A percentile compares a stretch with the other conserved stretches of the same genome.
Evolutionary conservation across 1,140 invertebrate genomes (phyloP).

Genomic region (Drosophila parvula): DNA sequence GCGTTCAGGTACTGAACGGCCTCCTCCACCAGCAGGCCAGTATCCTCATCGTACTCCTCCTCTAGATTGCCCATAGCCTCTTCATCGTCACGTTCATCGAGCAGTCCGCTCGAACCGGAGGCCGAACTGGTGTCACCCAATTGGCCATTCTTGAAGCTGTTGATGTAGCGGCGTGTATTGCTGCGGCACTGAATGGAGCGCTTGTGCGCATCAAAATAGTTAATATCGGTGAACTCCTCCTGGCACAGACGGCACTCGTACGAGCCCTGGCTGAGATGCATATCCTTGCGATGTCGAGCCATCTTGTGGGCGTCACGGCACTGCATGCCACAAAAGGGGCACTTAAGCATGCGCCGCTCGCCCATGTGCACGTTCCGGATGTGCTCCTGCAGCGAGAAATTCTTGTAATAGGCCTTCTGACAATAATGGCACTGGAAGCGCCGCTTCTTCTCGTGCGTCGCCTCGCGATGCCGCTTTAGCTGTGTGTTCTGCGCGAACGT

Average conservation of each 20-base stretch:
- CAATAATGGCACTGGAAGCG: slow-evolving; percentile 72
- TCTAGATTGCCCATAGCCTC: slow-evolving; percentile 36
- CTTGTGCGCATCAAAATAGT: slow-evolving; percentile 80
- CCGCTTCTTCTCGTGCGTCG: slow-evolving; percentile 78
- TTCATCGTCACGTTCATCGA: slow-evolving; percentile 54
- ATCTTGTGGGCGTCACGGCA: slow-evolving; percentile 82
- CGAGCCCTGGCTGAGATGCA: slow-evolving; percentile 72
- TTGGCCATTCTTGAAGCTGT: slow-evolving; percentile 1
- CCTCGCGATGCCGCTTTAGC: slow-evolving; percentile 73
- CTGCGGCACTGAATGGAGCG: slow-evolving; percentile 80
- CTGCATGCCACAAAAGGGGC: slow-evolving; percentile 80
- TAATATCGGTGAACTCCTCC: slow-evolving; percentile 80
- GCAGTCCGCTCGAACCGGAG: slow-evolving; percentile 14
- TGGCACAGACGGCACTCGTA: slow-evolving; percentile 73
- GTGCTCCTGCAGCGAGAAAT: slow-evolving; percentile 78
- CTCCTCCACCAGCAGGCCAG: slow-evolving; percentile 60
- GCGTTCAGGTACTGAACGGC: slow-evolving; percentile 10
- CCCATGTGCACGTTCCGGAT: slow-evolving; percentile 82
- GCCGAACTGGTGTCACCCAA: neutral
- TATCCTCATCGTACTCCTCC: slow-evolving; percentile 69
- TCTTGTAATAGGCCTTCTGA: slow-evolving; percentile 80
- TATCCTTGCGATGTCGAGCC: slow-evolving; percentile 76
- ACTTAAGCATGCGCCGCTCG: slow-evolving; percentile 74
- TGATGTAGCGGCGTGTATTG: slow-evolving; percentile 59
- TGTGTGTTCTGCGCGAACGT: slow-evolving; percentile 78